phyloP scores from a whole-genome alignment of 2,113 vertebrate species.

The Cettia cetti region DNA sequence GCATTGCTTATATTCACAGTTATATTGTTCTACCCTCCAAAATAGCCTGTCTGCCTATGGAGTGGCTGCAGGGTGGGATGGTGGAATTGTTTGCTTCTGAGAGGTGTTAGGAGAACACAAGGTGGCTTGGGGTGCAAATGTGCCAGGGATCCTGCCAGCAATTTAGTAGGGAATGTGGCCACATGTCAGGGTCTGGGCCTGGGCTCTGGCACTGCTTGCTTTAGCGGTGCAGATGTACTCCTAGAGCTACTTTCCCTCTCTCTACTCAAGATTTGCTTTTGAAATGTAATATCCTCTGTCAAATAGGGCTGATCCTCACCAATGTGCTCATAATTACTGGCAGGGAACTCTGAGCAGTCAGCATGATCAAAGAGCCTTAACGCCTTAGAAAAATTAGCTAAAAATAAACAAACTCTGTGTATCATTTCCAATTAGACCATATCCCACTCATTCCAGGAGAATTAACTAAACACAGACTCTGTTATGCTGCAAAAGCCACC shows the following conservation, averaged over 20 bases:
- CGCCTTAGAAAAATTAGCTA: conserved; percentile 13
- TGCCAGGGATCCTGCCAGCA: neutral
- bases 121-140: neutral
- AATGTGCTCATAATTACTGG: neutral
- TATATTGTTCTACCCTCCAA: neutral
- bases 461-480: neutral
- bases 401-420: neutral
- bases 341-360: neutral
- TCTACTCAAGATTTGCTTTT: neutral
- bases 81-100: neutral
- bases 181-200: neutral
- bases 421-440: neutral
- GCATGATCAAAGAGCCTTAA: neutral
- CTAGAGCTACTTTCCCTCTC: neutral
- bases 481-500: neutral
- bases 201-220: neutral
- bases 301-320: neutral
- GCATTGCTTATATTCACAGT: neutral
- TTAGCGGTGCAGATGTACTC: neutral
- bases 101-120: neutral
- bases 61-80: neutral
- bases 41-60: accelerated
- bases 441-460: neutral
- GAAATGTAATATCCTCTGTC: neutral
- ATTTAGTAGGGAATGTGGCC: neutral